These are phyloP conservation scores for Aegithalos caudatus DNA, from an alignment of 2,113 vertebrate genomes.

Conservation along the genomic window DNA sequence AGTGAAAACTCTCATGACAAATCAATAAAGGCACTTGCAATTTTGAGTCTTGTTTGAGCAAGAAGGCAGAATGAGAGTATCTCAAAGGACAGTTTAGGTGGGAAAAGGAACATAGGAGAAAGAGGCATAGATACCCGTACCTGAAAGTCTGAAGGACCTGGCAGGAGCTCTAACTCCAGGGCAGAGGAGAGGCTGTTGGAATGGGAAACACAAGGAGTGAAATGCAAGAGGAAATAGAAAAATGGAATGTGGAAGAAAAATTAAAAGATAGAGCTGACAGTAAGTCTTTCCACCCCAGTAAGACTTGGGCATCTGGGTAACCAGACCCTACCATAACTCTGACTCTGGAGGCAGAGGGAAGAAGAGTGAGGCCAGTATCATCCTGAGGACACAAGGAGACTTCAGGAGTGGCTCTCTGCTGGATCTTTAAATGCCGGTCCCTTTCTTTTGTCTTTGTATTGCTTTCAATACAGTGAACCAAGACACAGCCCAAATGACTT, in stretches of 20 bases:
- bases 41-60: not conserved
- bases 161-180: not conserved
- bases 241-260: not conserved
- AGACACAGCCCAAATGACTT: not conserved
- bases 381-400: not conserved
- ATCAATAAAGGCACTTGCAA: not conserved
- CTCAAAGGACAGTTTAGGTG: not conserved
- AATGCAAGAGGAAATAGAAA: not conserved
- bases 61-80: not conserved
- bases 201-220: not conserved
- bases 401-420: not conserved
- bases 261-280: not conserved
- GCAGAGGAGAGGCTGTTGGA: not conserved
- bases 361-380: not conserved
- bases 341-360: not conserved
- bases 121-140: not conserved
- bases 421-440: not conserved
- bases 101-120: not conserved
- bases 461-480: not conserved
- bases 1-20: not conserved
- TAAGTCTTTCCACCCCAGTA: not conserved
- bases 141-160: not conserved
- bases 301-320: not conserved
- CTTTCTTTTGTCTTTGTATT: not conserved
- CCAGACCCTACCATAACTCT: not conserved